Base-by-base conservation (phyloP, 2,888 invertebrate genomes). In the Altica lythri region DNA sequence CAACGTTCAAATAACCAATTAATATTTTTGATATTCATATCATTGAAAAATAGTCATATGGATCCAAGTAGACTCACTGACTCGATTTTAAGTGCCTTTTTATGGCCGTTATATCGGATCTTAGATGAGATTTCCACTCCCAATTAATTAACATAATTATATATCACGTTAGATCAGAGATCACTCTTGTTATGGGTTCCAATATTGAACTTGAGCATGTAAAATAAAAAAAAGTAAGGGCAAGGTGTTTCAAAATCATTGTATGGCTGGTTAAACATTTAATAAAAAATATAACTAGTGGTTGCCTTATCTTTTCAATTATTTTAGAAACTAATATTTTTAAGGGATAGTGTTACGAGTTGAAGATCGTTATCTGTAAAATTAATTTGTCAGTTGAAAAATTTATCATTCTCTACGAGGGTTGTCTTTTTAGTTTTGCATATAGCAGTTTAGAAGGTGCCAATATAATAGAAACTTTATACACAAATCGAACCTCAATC, bases 141-240 rank as follows among this genome's bases (percentile, higher is more conserved):
- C 52, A 40, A 56, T 56, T 56, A 56, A 56, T 56, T 52, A 56
- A 22, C 56, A 52, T 56, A 56, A 56, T 56, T 56, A 56, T 44
- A 56, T 48, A 40, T 52, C 30, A 37, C 40, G 52, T 30, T 46
- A 38, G 19, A 53, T 53, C 44, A 22, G 35, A 48, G 48, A 53
- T 53, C 53, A 43, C 30, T 48, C 53, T 53, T 42, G 47, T 53
- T 53, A 53, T 32, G 32, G 43, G 25, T 35, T 12, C 22, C 44
- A 51, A 51, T 43, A 51, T 43, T 51, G 50, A 34, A 50, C 43
- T 42, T 43, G 22, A 42, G 19, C 42, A 25, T 22, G 14, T 13
- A 34, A 34, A 34, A 16, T 34, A 34, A 34, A 34, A 34, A 34
- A 34, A 34, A 34, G 34, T 34, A 34, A 34, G 34, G 13, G 34